Evolutionary conservation across 2,113 vertebrate genomes (phyloP).

Genomic region (Peromyscus leucopus): DNA sequence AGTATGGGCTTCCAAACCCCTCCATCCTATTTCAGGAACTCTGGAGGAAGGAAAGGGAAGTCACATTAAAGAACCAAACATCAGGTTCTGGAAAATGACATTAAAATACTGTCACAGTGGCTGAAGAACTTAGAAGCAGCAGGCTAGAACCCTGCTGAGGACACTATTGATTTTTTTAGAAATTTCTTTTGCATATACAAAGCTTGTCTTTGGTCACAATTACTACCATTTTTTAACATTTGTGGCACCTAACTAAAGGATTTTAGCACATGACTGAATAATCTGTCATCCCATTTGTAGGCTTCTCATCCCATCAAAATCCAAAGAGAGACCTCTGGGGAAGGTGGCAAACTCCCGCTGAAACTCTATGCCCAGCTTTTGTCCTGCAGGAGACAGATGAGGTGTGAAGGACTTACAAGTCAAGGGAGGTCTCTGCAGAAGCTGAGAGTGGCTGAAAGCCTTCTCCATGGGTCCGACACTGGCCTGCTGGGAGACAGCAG

Average conservation of each 20-base stretch:
- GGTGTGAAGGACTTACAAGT: neutral
- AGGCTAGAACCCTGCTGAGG: neutral
- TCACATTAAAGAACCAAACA: neutral
- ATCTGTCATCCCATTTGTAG: slow-evolving; percentile 39
- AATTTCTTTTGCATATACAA: slow-evolving; percentile 5
- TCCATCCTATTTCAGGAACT: too few species aligned
- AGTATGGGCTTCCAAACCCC: neutral
- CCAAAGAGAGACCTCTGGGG: neutral
- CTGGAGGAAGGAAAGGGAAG: neutral
- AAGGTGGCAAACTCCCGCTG: neutral
- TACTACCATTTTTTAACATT: slow-evolving; percentile 20
- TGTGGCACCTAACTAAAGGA: neutral
- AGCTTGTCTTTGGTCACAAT: neutral
- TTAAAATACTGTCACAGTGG: neutral
- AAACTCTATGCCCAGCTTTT: neutral
- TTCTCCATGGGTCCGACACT: neutral
- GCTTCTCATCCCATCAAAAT: neutral
- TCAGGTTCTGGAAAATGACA: neutral
- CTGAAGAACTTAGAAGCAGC: neutral
- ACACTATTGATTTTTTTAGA: neutral
- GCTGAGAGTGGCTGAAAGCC: neutral
- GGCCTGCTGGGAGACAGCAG: neutral
- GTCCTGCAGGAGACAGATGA: neutral
- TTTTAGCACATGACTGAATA: neutral
- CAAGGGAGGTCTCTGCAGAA: neutral